Conservation (phyloP, 2,797 vertebrate genomes). For the Manis javanica region DNA sequence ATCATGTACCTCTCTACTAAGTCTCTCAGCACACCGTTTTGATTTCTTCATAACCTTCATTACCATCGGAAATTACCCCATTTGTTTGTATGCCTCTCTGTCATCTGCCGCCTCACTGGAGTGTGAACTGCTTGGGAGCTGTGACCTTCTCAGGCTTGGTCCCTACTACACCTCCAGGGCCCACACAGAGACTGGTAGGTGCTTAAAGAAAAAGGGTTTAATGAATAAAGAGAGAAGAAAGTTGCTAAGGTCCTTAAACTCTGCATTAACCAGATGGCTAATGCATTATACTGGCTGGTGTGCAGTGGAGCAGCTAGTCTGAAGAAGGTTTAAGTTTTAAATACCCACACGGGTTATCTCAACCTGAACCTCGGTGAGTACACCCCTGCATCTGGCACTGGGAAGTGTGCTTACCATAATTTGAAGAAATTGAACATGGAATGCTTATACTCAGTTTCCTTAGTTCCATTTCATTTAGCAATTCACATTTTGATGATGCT, state of each 20-base stretch:
- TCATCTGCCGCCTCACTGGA: neutral
- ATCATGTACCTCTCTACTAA: neutral
- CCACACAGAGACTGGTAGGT: fast-evolving
- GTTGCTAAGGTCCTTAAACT: neutral
- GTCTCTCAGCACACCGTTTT: neutral
- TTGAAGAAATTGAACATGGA: neutral
- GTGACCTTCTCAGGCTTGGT: neutral
- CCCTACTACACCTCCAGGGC: neutral
- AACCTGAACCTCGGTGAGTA: neutral
- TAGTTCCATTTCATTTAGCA: neutral
- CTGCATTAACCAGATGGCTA: neutral
- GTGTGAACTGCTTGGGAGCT: neutral
- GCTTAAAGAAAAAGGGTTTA: neutral
- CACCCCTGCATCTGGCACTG: neutral
- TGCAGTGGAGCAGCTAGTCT: neutral
- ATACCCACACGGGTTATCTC: neutral
- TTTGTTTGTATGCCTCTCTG: neutral
- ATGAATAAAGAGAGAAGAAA: neutral
- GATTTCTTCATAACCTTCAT: neutral
- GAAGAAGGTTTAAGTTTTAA: neutral
- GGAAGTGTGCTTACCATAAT: neutral
- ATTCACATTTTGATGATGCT: neutral
- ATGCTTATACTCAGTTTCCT: neutral
- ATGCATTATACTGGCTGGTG: neutral
- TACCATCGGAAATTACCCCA: neutral